A percentile compares a stretch with the other conserved stretches of the same genome.
phyloP scores from a whole-genome alignment of 2,113 vertebrate genomes.

The Misgurnus mizolepis region DNA sequence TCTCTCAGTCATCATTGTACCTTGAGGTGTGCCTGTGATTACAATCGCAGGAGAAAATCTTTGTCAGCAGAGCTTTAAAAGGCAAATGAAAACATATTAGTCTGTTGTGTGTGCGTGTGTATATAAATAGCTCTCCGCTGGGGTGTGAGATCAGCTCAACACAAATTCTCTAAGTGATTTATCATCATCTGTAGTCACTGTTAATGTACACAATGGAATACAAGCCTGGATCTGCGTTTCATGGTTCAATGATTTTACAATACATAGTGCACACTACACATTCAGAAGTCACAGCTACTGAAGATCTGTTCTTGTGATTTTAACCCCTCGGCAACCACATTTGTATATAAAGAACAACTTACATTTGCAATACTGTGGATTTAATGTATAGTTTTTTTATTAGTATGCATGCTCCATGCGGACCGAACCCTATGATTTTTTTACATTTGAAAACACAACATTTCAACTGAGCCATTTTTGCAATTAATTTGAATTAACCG shows the following conservation, averaged over 20 bases:
- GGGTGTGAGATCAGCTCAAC: constrained; percentile 66
- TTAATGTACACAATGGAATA: constrained; percentile 55
- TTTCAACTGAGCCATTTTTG: too few species aligned
- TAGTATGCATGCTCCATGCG: too few species aligned
- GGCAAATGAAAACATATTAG: constrained; percentile 66
- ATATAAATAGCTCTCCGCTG: constrained; percentile 68
- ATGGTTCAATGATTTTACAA: not conserved
- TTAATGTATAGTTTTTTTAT: too few species aligned
- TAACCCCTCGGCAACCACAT: not conserved
- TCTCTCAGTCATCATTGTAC: constrained; percentile 38
- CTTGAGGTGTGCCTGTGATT: constrained; percentile 48
- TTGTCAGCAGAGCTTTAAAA: constrained; percentile 55
- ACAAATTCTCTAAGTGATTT: constrained; percentile 52
- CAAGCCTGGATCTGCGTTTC: constrained; percentile 38
- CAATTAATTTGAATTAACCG: too few species aligned
- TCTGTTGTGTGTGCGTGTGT: constrained; percentile 48
- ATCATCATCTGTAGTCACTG: constrained; percentile 61
- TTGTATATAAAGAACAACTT: too few species aligned
- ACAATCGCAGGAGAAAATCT: constrained; percentile 50
- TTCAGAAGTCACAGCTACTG: not conserved
- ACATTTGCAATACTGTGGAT: too few species aligned
- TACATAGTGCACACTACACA: not conserved
- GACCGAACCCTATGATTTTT: too few species aligned
- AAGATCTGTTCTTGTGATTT: not conserved
- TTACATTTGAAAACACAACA: too few species aligned